These are phyloP conservation scores for Allolobophora icterica DNA, from an alignment of 2,888 invertebrate genomes.

Conservation along the genomic window DNA sequence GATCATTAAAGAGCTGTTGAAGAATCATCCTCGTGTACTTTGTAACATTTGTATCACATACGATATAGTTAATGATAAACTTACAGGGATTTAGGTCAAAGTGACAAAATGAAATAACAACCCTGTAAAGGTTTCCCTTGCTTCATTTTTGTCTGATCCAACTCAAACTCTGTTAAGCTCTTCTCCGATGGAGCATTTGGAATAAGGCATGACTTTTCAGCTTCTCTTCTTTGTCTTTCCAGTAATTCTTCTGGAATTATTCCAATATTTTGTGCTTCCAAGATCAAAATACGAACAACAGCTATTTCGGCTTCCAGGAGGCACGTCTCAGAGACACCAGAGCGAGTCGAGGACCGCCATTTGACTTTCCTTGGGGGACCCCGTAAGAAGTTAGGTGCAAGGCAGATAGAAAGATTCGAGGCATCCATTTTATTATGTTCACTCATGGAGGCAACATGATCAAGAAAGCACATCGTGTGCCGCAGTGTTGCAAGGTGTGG, in stretches of 20 bases:
- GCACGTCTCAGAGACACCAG: not conserved
- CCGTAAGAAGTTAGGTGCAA: conserved; percentile 82
- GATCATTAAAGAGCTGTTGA: not conserved
- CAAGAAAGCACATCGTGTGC: conserved; percentile 78
- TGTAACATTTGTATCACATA: not conserved
- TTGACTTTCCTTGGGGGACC: not conserved
- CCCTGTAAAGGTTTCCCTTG: not conserved
- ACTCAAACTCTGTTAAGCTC: not conserved
- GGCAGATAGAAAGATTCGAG: conserved; percentile 82
- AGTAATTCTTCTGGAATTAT: not conserved
- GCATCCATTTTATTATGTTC: conserved; percentile 82
- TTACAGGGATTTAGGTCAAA: not conserved
- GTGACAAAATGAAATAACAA: not conserved
- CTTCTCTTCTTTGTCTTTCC: not conserved
- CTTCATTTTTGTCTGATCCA: not conserved
- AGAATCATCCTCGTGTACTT: not conserved
- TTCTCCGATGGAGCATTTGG: not conserved
- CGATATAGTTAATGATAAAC: not conserved
- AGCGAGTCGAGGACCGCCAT: not conserved
- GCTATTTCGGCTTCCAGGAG: not conserved
- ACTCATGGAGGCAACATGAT: conserved; percentile 75
- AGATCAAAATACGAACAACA: not conserved
- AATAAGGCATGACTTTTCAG: not conserved
- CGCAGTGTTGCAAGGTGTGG: conserved; percentile 80
- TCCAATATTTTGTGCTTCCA: not conserved